Base-by-base conservation (phyloP, 1,140 invertebrate genomes). In the Drosophila carrolli region DNA sequence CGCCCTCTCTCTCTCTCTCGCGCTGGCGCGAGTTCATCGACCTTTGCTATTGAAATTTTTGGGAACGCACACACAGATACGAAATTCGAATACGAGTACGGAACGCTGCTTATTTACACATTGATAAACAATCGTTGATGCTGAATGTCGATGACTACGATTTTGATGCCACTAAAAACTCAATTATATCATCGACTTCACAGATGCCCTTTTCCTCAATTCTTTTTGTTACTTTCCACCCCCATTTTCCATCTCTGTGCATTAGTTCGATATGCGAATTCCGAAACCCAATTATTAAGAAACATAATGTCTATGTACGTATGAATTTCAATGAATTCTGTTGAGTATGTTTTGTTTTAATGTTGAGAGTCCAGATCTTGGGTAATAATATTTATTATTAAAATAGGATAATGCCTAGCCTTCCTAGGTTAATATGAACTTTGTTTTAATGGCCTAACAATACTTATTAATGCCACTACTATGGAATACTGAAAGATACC, bases 1-100 rank as follows among this genome's bases (percentile, higher is more conserved):
- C 29, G n/a, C 7, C 16, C 47, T 19, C 40, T 37, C 29, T 16
- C 16, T 27, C 43, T 43, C 70, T 19, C 43, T 38, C 46, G n/a
- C 56, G 32, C 5, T 19, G 4, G 23, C 14, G 59, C 54, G 70
- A 91, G 90, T 91, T 91, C 90, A 91, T 86, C 80, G 83, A 91
- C 88, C 90, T 91, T 91, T 91, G 90, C 90, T 91, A 91, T 91
- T 91, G 90, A 91, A 91, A 91, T 90, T 91, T 89, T 91, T 89
- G 86, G 88, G 88, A 67, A 90, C 79, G 72, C 73, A 72, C 59
- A 74, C 54, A 58, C 43, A 76, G 57, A 70, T 40, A 46, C 56
- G 58, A 44, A 53, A 50, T 38, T 54, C n/a, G 37, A 40, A 47
- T 38, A 57, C n/a, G 37, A 23, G 35, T 23, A 62, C 37, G 40